Evolutionary conservation across 2,113 vertebrate genomes (phyloP), one percentile per base, ranked within the genome.

Genomic region (Aspiorhynchus laticeps): DNA sequence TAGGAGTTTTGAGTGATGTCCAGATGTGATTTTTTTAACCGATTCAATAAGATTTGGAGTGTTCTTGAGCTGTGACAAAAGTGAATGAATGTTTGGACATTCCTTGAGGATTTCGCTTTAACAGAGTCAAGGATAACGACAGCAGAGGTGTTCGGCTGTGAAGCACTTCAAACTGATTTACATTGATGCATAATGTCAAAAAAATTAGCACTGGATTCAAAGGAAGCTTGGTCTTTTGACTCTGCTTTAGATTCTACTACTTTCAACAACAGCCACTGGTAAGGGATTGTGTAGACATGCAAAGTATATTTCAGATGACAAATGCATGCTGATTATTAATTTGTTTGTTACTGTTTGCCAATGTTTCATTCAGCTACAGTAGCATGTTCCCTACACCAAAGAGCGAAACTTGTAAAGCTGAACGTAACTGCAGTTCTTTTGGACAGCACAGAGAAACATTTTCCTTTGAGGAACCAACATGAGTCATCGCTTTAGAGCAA

Each of bases 41-140:
- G 12, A 83, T 83, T 83, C 63, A 71, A 83, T n/a, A 36, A 24
- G 26, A 83, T 53, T 51, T 71, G 63, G 28, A 51, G 43, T 71
- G 81, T 83, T 83, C 65, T 71, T 71, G 63, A 82, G 46, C 63
- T 83, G 65, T 83, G 81, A 53, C 28, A 83, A 71, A 36, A 31
- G 10, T 28, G 11, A 71, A 83, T 83, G 24, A 21, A 43, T 81
- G 80, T 81, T 81, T 65, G 56, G 21, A 43, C 1, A 14, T 26
- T 43, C 5, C 11, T 38, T 24, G 19, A 24, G 31, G 5, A 8
- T 36, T 65, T 46, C 2, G 12, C 14, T 81, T 38, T 80, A 31
- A 82, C n/a, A 31, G 4, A 67, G 59, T 26, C 59, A 46, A 82
- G 59, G n/a, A 82, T 38, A 21, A 43, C 0, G 17, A n/a, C 31